Base-by-base conservation (phyloP, 2,797 vertebrate genomes). In the Labeo calbasu region DNA sequence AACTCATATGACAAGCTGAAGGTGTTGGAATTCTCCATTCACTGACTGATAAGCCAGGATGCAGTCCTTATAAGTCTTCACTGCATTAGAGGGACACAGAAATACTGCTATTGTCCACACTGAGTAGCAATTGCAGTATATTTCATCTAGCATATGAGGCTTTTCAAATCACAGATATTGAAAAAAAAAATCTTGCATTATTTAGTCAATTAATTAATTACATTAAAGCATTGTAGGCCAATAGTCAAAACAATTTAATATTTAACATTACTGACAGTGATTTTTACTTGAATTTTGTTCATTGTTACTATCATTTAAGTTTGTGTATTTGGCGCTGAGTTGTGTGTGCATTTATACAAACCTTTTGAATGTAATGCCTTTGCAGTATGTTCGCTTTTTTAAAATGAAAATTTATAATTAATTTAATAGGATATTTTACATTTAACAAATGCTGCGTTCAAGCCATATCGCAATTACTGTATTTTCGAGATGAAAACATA, bases 1-100 rank as follows among this genome's bases (percentile, higher is more conserved):
- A 79, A 71, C 3, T 23, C 8, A 68, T 57, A 59, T 70, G 55
- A 82, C 71, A 79, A 46, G 28, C 55, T 32, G 59, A 55, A 77
- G 86, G 86, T 83, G 85, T 85, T 85, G 80, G 81, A 86, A 87
- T 87, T 87, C 77, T 70, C 82, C 71, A 28, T 83, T 75, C 57
- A 72, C 50, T 48, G 32, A 75, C 36, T 70, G 78, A 82, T 86
- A 86, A 2, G 32, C 19, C 21, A 12, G 23, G 12, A 28, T 79
- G 82, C 70, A 57, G 36, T 28, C 88, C 79, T 46, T 89, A 84
- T 80, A 82, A 73, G 79, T 78, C 23, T 53, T 28, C 69, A 25
- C 17, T 65, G 9, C 15, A n/a, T n/a, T n/a, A n/a, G n/a, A n/a
- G n/a, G n/a, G n/a, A n/a, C n/a, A n/a, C n/a, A n/a, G n/a, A n/a